Conservation (phyloP, 2,797 vertebrate genomes). For the Harpagifer antarcticus region DNA sequence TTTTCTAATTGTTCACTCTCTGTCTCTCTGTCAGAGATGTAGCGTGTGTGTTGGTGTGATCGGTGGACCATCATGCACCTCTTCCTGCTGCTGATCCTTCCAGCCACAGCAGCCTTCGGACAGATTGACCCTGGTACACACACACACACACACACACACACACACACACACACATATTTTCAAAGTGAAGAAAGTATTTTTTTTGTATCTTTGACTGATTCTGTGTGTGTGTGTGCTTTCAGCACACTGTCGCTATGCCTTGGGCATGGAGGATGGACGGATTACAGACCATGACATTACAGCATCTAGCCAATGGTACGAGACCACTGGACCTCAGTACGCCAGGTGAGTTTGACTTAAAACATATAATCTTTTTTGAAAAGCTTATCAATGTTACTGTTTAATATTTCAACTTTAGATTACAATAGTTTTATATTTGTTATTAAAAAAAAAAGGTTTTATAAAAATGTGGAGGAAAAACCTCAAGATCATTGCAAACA, state of each 20-base stretch:
- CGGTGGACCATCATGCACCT: slow-evolving; percentile 89
- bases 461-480: too few relatives aligned
- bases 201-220: slow-evolving; percentile 1
- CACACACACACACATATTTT: slow-evolving; percentile 2
- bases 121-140: slow-evolving; percentile 90
- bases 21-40: slow-evolving; percentile 79
- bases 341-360: slow-evolving; percentile 83
- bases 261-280: slow-evolving; percentile 93
- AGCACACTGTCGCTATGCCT: slow-evolving; percentile 90
- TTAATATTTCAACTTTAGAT: too few relatives aligned
- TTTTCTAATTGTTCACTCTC: not conserved
- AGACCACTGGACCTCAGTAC: slow-evolving; percentile 91
- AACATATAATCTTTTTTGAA: not conserved
- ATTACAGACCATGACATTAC: slow-evolving; percentile 91
- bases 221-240: slow-evolving; percentile 12
- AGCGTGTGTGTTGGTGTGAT: slow-evolving; percentile 79
- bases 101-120: slow-evolving; percentile 78
- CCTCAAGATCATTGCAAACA: too few relatives aligned
- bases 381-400: not conserved
- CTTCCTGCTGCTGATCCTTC: slow-evolving; percentile 89
- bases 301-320: slow-evolving; percentile 93
- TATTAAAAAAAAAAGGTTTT: too few relatives aligned
- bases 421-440: too few relatives aligned
- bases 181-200: too few relatives aligned
- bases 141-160: slow-evolving; percentile 27